Evolutionary conservation across 2,113 vertebrate genomes (phyloP).

Genomic region (Pterophyllum scalare): DNA sequence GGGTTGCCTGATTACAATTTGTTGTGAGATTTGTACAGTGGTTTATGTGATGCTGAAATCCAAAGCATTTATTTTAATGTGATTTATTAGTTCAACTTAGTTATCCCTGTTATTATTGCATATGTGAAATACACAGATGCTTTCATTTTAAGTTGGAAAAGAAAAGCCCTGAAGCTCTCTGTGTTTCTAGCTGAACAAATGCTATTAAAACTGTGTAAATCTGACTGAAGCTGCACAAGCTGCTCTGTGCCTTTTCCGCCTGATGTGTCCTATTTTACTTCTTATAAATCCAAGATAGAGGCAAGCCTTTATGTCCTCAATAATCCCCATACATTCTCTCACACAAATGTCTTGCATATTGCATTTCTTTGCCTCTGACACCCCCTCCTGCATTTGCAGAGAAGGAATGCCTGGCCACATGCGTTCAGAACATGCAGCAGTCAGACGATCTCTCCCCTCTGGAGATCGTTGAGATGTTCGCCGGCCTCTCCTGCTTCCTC

Average conservation of each 20-base stretch:
- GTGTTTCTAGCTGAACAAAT: background rate
- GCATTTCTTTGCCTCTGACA: background rate
- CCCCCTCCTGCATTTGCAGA: constrained; percentile 77
- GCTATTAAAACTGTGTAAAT: background rate
- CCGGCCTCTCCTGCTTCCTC: constrained; percentile 97
- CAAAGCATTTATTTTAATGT: background rate
- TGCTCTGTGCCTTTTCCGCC: background rate
- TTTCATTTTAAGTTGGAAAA: background rate
- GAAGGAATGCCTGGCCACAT: constrained; percentile 96
- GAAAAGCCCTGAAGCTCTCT: background rate
- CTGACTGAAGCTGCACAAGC: background rate
- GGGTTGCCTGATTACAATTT: background rate
- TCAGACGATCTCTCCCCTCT: constrained; percentile 95
- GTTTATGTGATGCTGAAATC: background rate
- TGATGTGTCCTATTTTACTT: background rate
- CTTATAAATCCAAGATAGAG: background rate
- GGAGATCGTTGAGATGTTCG: constrained; percentile 99
- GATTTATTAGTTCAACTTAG: background rate
- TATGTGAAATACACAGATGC: background rate
- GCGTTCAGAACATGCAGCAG: constrained; percentile 99
- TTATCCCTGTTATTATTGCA: background rate
- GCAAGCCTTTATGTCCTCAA: background rate
- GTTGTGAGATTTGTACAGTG: background rate
- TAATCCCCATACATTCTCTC: background rate
- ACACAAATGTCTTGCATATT: background rate